Evolutionary conservation across 2,888 invertebrate species (phyloP), one percentile per base, ranked within the genome.

Genomic region (Cotesia congregata): DNA sequence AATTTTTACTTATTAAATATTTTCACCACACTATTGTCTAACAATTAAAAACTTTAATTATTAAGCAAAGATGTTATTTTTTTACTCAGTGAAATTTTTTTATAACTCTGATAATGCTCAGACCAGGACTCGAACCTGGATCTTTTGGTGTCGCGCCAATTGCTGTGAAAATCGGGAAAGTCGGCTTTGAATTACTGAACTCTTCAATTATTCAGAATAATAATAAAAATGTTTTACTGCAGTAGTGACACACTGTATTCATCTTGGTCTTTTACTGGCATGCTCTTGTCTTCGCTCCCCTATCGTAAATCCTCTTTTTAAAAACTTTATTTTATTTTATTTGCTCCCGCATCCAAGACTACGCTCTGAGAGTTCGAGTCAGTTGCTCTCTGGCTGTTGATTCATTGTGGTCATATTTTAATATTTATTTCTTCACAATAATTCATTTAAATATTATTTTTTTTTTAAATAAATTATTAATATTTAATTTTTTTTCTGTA

Each of bases 381-480:
- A 50, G 50, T 50, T 3, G 50, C 50, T 50, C 50, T 50, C 12
- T 50, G 50, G 50, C 6, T 50, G 50, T 62, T 62, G 20, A 62
- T 20, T 62, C 15, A n/a, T 65, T 73, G 67, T 73, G 65, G 38
- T 15, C 39, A 72, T 59, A 41, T 40, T 73, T 41, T 20, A 30
- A 12, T 65, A 41, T 20, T 40, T 64, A 62, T 64, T 64, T 41
- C 1, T 64, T 50, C 40, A 39, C 40, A n/a, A 68, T n/a, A 17
- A 17, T 6, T 50, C 9, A 50, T 50, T 50, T 50, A 50, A 9
- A 50, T 1, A 50, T 7, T 9, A 1, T 50, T 9, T 9, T 50
- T 50, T 12, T 50, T 9, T 9, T 50, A 50, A 50, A 9, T 9
- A 50, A 9, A 50, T 50, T 50, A 9, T 50, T 50, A 9, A 0